Conservation (phyloP, 2,888 invertebrate genomes). For the Caenorhabditis sp. region DNA sequence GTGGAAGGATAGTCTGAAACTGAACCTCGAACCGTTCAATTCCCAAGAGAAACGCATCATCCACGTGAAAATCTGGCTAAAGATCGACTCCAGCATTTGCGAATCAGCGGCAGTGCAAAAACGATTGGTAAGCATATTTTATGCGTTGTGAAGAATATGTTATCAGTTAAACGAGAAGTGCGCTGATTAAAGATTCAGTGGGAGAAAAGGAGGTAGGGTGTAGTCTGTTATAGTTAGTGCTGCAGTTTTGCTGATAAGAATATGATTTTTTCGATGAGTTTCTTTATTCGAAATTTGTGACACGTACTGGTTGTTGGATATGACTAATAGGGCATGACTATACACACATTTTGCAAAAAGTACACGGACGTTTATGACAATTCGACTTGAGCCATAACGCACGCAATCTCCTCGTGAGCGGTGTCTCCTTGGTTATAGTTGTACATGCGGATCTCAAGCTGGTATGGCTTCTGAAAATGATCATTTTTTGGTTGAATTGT, state of each 20-base stretch:
- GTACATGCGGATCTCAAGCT: slow-evolving; percentile 77
- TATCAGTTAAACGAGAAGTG: neutral
- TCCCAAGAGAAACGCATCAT: slow-evolving; percentile 41
- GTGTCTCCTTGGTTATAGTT: slow-evolving; percentile 73
- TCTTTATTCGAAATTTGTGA: slow-evolving; percentile 25
- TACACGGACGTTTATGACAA: slow-evolving; percentile 64
- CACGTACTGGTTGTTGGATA: slow-evolving; percentile 31
- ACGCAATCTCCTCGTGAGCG: slow-evolving; percentile 76
- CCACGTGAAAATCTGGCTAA: slow-evolving; percentile 52
- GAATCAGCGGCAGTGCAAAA: slow-evolving; percentile 66
- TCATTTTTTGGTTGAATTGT: neutral
- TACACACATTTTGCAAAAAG: neutral
- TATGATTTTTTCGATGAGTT: slow-evolving; percentile 13
- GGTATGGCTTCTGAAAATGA: slow-evolving; percentile 73
- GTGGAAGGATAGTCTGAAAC: slow-evolving; percentile 24
- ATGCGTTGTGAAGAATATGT: neutral
- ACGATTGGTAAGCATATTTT: slow-evolving; percentile 39
- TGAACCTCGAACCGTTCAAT: slow-evolving; percentile 30
- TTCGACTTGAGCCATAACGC: slow-evolving; percentile 78
- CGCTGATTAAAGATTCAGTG: neutral
- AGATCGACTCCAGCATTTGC: slow-evolving; percentile 65
- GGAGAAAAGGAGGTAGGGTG: neutral
- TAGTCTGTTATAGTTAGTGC: slow-evolving; percentile 49
- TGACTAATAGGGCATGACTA: slow-evolving; percentile 18
- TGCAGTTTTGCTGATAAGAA: neutral